Percentiles rank a stretch among this genome's conserved stretches.
phyloP scores from a whole-genome alignment of 2,888 invertebrate species.

The Clivina fossor region DNA sequence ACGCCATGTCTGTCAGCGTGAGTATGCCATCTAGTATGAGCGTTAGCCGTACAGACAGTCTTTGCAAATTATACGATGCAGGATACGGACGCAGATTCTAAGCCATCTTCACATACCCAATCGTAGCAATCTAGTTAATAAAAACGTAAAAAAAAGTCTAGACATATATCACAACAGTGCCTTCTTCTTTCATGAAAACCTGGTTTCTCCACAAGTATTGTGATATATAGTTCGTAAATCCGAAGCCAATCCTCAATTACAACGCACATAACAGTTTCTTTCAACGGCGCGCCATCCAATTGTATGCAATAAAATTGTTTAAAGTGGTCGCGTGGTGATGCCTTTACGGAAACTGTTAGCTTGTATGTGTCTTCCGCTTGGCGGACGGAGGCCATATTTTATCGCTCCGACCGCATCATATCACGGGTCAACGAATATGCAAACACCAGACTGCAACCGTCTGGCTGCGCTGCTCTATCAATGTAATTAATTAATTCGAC shows the following conservation, averaged over 20 bases:
- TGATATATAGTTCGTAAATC: constrained; percentile 27
- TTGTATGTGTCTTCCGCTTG: neutral
- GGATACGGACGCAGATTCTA: constrained; percentile 73
- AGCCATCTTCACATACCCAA: constrained; percentile 56
- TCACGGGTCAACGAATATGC: constrained; percentile 29
- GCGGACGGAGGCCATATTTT: neutral
- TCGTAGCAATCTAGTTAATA: constrained; percentile 10
- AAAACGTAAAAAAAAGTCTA: neutral
- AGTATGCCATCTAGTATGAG: constrained; percentile 67
- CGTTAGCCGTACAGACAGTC: constrained; percentile 66
- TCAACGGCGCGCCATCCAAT: no score
- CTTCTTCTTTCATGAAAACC: no score
- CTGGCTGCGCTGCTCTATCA: constrained; percentile 11
- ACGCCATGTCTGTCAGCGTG: constrained; percentile 61
- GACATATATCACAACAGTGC: constrained; percentile 30
- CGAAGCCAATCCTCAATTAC: constrained; percentile 1
- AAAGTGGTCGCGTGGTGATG: neutral
- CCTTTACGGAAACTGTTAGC: constrained; percentile 14
- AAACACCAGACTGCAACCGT: constrained; percentile 19
- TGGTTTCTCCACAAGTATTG: constrained; percentile 17
- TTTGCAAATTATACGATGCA: constrained; percentile 87
- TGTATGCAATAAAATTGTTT: neutral
- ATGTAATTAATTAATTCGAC: constrained; percentile 13
- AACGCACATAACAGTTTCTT: constrained; percentile 13
- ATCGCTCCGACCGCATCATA: neutral